These are phyloP conservation scores for Enteromius viviparus DNA, from an alignment of 2,797 vertebrate genomes.

Conservation along the genomic window DNA sequence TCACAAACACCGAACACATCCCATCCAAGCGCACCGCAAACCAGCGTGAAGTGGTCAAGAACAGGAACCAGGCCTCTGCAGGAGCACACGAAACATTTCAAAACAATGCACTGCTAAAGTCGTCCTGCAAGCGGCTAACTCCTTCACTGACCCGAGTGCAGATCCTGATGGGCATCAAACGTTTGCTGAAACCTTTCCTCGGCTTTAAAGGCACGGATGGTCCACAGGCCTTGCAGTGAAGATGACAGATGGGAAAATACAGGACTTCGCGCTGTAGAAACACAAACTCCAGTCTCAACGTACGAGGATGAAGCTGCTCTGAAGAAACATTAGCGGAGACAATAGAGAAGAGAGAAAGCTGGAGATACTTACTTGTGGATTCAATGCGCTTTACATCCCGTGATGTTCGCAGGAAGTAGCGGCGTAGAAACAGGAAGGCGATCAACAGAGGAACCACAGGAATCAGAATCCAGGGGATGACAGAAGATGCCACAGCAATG, in stretches of 20 bases:
- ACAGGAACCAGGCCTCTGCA: slow-evolving; percentile 93
- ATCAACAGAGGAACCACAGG: slow-evolving; percentile 82
- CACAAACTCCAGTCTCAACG: neutral
- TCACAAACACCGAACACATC: slow-evolving; percentile 91
- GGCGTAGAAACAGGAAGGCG: slow-evolving; percentile 81
- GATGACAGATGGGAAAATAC: slow-evolving; percentile 95
- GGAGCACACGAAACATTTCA: slow-evolving; percentile 19
- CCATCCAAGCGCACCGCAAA: slow-evolving; percentile 92
- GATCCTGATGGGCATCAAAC: slow-evolving; percentile 91
- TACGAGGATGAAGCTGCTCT: neutral
- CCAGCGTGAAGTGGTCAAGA: slow-evolving; percentile 93
- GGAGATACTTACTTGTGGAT: slow-evolving; percentile 72
- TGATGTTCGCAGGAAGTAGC: slow-evolving; percentile 85
- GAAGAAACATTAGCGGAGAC: neutral
- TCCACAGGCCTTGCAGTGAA: slow-evolving; percentile 93
- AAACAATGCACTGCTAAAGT: neutral
- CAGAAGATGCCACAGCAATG: slow-evolving; percentile 80
- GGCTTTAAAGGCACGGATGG: slow-evolving; percentile 89
- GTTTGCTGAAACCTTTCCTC: slow-evolving; percentile 87
- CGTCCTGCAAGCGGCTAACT: neutral
- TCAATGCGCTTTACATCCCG: slow-evolving; percentile 88
- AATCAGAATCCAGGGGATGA: slow-evolving; percentile 86
- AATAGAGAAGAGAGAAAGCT: neutral
- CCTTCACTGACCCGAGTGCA: slow-evolving; percentile 86
- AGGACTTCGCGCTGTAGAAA: slow-evolving; percentile 85